These are phyloP conservation scores for Patagioenas fasciata DNA, from an alignment of 2,113 vertebrate species.

Conservation along the genomic window DNA sequence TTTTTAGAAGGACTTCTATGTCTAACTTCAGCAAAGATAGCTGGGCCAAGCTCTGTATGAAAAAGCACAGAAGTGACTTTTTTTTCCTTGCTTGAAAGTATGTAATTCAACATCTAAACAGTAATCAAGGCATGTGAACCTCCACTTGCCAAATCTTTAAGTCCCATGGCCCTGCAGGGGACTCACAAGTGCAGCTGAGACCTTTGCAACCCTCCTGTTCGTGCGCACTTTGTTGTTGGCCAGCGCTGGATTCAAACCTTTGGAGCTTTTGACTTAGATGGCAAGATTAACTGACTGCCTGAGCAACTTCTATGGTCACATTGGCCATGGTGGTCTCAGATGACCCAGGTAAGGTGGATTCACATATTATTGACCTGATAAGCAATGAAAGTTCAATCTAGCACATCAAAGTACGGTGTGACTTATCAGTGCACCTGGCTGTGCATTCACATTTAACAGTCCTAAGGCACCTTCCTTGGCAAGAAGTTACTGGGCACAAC, in stretches of 20 bases:
- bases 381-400: background rate
- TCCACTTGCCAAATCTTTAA: background rate
- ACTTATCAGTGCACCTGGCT: background rate
- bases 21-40: background rate
- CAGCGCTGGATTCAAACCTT: background rate
- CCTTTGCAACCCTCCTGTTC: background rate
- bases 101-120: background rate
- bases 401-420: background rate
- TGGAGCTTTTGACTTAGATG: background rate
- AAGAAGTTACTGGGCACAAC: background rate
- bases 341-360: background rate
- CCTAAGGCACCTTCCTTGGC: background rate
- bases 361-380: background rate
- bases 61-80: fast-evolving
- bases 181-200: background rate
- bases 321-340: background rate
- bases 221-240: background rate
- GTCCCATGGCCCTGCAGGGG: background rate
- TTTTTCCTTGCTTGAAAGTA: background rate
- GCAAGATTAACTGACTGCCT: background rate
- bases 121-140: background rate
- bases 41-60: background rate
- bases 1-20: background rate
- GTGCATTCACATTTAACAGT: background rate
- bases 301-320: background rate